Evolutionary conservation across 2,888 invertebrate genomes (phyloP).

Genomic region (Spicauda simplicius): DNA sequence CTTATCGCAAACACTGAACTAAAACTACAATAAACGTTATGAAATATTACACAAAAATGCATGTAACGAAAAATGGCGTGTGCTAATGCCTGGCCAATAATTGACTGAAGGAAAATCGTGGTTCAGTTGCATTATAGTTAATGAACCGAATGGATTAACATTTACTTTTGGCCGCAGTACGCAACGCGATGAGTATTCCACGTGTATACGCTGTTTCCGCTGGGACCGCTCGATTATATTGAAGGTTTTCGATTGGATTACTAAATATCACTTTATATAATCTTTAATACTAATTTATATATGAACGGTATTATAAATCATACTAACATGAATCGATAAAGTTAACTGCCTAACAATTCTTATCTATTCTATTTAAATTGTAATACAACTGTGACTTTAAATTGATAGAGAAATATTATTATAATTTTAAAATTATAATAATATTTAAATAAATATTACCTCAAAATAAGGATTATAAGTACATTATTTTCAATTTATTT

Average conservation of each 20-base stretch:
- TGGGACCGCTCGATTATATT: slow-evolving; percentile 59
- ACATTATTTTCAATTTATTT: too few species aligned
- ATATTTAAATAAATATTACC: too few species aligned
- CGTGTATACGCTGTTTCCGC: slow-evolving; percentile 64
- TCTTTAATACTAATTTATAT: not conserved
- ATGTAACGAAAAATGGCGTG: slow-evolving; percentile 54
- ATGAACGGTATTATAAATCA: too few species aligned
- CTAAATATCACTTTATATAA: slow-evolving; percentile 18
- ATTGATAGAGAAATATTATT: too few species aligned
- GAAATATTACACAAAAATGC: slow-evolving; percentile 29
- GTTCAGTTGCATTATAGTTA: slow-evolving; percentile 73
- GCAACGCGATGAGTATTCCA: slow-evolving; percentile 68
- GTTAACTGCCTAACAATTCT: too few species aligned
- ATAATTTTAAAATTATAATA: too few species aligned
- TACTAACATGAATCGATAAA: too few species aligned
- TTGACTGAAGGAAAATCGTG: slow-evolving; percentile 78
- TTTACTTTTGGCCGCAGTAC: slow-evolving; percentile 76
- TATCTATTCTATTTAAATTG: too few species aligned
- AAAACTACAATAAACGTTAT: slow-evolving; percentile 9
- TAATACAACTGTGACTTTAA: too few species aligned
- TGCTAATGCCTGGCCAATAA: slow-evolving; percentile 58
- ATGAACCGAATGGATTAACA: slow-evolving; percentile 75
- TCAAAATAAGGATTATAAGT: too few species aligned
- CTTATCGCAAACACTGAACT: slow-evolving; percentile 16
- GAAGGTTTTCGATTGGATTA: slow-evolving; percentile 42